Conservation (phyloP, 2,888 invertebrate species). For the Ennomos fuscantarius region DNA sequence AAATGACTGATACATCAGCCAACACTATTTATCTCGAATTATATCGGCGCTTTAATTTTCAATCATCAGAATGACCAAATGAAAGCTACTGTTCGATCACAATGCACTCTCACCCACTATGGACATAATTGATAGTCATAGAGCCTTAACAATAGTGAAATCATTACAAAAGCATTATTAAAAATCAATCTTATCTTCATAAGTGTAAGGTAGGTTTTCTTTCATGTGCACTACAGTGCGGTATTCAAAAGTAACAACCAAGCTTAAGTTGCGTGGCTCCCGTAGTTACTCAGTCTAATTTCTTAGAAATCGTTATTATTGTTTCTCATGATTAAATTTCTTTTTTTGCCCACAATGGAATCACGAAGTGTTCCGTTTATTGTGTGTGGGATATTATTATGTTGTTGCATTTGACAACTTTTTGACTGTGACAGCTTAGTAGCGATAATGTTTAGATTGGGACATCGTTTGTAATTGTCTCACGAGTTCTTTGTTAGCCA, state of each 20-base stretch:
- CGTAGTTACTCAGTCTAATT: conserved; percentile 82
- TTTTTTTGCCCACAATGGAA: conserved; percentile 79
- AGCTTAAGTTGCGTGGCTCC: conserved; percentile 82
- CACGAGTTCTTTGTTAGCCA: too few relatives aligned
- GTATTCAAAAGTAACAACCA: conserved; percentile 74
- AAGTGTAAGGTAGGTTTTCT: conserved; percentile 46
- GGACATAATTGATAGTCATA: conserved; percentile 84
- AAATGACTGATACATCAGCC: conserved; percentile 37
- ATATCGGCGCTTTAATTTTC: conserved; percentile 85
- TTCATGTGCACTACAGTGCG: conserved; percentile 39
- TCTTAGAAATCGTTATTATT: conserved; percentile 82
- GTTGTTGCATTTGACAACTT: conserved; percentile 58
- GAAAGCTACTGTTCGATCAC: conserved; percentile 82
- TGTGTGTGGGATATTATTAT: conserved; percentile 63
- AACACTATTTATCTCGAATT: conserved; percentile 77
- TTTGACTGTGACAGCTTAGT: conserved; percentile 40
- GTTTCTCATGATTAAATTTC: conserved; percentile 85
- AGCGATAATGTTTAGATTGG: conserved; percentile 32
- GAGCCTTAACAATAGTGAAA: conserved; percentile 81
- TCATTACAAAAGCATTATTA: conserved; percentile 48
- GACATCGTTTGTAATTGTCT: background rate
- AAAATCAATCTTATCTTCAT: conserved; percentile 41
- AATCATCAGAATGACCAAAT: conserved; percentile 75
- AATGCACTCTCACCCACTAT: conserved; percentile 79
- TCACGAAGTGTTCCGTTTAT: conserved; percentile 70